These are phyloP conservation scores for Smithornis capensis DNA, from an alignment of 2,113 vertebrate species.

Conservation along the genomic window DNA sequence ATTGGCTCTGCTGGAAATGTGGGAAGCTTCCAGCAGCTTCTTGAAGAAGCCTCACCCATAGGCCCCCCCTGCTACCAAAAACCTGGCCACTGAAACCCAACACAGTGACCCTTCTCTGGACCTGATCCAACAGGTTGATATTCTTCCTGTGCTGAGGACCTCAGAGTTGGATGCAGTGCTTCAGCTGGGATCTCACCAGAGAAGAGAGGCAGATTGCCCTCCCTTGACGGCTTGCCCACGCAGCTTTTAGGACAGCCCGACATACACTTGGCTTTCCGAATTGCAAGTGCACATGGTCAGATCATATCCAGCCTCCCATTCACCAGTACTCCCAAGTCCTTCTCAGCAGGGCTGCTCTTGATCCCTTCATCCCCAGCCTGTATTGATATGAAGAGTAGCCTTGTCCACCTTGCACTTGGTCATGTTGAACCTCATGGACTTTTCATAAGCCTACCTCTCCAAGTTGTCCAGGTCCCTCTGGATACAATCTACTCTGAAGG, in stretches of 20 bases:
- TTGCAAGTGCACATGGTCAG: rapidly evolving
- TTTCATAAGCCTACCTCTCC: rapidly evolving
- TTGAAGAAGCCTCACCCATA: too few species aligned
- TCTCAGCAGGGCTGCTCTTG: background rate
- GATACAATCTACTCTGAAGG: rapidly evolving
- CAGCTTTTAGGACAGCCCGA: background rate
- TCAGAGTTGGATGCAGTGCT: background rate
- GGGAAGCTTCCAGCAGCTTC: too few species aligned
- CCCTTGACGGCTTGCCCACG: rapidly evolving
- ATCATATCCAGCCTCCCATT: background rate
- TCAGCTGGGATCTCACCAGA: background rate
- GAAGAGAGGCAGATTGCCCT: background rate
- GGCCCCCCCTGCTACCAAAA: too few species aligned
- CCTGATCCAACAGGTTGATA: rapidly evolving
- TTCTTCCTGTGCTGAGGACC: background rate
- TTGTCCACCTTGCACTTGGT: background rate
- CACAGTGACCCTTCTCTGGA: background rate
- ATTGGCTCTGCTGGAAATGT: too few species aligned
- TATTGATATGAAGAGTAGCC: background rate
- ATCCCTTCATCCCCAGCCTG: background rate
- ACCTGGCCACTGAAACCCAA: too few species aligned
- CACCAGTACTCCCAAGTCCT: background rate
- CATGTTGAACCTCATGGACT: background rate
- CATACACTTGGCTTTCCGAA: rapidly evolving
- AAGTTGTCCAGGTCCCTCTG: background rate